These are phyloP conservation scores for Gymnarchus niloticus DNA, from an alignment of 2,113 vertebrate species.

Conservation along the genomic window DNA sequence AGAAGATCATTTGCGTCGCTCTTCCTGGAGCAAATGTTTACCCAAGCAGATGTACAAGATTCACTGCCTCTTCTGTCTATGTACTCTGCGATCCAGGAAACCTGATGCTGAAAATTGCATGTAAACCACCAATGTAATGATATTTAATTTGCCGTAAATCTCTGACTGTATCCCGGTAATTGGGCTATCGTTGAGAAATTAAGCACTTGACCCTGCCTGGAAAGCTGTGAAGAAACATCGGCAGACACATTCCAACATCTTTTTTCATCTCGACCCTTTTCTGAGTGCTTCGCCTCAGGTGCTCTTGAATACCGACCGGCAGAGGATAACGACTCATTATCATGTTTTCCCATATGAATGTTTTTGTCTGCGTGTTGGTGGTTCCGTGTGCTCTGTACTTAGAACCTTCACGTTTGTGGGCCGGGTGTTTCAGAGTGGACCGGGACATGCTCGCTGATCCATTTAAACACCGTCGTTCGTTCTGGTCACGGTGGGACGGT, in stretches of 20 bases:
- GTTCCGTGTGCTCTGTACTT: neutral
- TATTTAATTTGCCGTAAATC: constrained; percentile 41
- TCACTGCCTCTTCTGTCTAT: neutral
- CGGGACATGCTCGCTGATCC: neutral
- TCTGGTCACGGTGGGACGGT: neutral
- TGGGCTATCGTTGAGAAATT: constrained; percentile 41
- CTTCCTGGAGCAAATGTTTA: neutral
- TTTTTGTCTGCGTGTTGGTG: neutral
- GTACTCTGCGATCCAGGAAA: constrained; percentile 33
- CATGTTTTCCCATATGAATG: neutral
- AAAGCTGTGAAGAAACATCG: neutral
- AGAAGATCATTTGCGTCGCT: neutral
- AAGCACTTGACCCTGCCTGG: constrained; percentile 37
- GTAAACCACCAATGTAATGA: constrained; percentile 42
- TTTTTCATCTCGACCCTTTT: neutral
- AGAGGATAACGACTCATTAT: neutral
- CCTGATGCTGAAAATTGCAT: constrained; percentile 34
- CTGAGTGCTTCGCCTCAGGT: neutral
- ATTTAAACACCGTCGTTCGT: neutral
- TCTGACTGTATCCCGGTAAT: constrained; percentile 40
- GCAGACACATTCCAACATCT: neutral
- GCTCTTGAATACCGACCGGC: neutral
- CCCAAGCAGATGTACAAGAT: neutral
- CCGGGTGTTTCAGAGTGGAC: neutral
- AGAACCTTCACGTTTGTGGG: neutral